Conservation (phyloP, 1,140 invertebrate species). For the Yoshiicerus persimilis region DNA sequence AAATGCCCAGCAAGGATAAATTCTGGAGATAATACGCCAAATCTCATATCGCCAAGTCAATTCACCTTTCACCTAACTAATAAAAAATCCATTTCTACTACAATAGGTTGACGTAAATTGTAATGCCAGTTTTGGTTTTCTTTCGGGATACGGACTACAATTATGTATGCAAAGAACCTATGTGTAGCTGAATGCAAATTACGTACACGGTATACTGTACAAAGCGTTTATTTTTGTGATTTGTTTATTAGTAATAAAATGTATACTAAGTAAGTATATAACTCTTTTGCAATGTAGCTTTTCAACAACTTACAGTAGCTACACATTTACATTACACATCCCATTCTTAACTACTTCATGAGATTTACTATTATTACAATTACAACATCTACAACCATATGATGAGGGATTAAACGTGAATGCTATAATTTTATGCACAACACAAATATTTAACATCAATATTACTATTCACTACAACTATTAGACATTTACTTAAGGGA, state of each 20-base stretch:
- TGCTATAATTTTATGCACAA: too few relatives aligned
- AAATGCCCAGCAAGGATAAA: background rate
- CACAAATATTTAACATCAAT: background rate
- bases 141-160: too few relatives aligned
- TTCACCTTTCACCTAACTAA: background rate
- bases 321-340: background rate
- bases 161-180: too few relatives aligned
- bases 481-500: too few relatives aligned
- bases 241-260: background rate
- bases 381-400: background rate
- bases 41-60: background rate
- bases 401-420: too few relatives aligned
- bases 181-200: too few relatives aligned
- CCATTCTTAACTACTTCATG: background rate
- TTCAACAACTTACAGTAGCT: background rate
- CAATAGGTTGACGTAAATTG: background rate
- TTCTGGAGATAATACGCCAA: background rate
- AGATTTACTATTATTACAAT: too few relatives aligned
- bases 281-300: background rate
- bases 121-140: too few relatives aligned
- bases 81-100: background rate
- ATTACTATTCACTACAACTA: too few relatives aligned
- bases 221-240: background rate
- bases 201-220: too few relatives aligned
- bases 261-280: background rate